These are phyloP conservation scores for Liopterus haemorrhoidalis DNA, from an alignment of 2,888 invertebrate genomes.

Conservation along the genomic window DNA sequence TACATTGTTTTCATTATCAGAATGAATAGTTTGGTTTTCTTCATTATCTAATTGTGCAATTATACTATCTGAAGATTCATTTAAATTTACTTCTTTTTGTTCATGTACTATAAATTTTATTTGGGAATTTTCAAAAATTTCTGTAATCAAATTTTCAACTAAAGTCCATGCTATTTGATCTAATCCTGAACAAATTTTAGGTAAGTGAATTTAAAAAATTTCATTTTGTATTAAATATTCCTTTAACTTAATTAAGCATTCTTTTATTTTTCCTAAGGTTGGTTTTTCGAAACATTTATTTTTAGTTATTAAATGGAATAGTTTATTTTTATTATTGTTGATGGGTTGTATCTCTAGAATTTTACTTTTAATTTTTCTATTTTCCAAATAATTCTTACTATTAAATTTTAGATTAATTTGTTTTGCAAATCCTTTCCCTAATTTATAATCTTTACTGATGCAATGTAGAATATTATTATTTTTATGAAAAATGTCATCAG, in stretches of 20 bases:
- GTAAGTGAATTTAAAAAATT: too few relatives aligned
- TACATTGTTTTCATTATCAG: background rate
- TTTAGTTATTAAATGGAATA: slow-evolving; percentile 11
- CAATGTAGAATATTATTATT: slow-evolving; percentile 7
- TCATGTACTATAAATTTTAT: too few relatives aligned
- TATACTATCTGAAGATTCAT: too few relatives aligned
- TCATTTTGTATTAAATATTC: too few relatives aligned
- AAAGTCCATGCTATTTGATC: too few relatives aligned
- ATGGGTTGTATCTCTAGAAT: background rate
- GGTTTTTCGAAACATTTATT: background rate
- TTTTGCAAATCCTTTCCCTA: slow-evolving; percentile 1
- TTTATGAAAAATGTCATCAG: slow-evolving; percentile 8
- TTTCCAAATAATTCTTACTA: slow-evolving; percentile 11
- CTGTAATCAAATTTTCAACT: too few relatives aligned
- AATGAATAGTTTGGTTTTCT: background rate
- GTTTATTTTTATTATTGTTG: slow-evolving; percentile 4
- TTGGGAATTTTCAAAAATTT: too few relatives aligned
- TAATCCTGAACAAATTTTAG: too few relatives aligned
- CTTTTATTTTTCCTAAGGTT: too few relatives aligned
- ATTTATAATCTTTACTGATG: slow-evolving; percentile 7
- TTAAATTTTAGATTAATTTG: slow-evolving; percentile 1
- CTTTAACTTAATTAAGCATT: too few relatives aligned
- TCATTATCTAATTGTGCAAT: background rate
- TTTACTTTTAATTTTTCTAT: background rate
- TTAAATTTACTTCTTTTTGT: too few relatives aligned